Conservation (phyloP, 2,113 vertebrate genomes). For the Toxostoma redivivum region DNA sequence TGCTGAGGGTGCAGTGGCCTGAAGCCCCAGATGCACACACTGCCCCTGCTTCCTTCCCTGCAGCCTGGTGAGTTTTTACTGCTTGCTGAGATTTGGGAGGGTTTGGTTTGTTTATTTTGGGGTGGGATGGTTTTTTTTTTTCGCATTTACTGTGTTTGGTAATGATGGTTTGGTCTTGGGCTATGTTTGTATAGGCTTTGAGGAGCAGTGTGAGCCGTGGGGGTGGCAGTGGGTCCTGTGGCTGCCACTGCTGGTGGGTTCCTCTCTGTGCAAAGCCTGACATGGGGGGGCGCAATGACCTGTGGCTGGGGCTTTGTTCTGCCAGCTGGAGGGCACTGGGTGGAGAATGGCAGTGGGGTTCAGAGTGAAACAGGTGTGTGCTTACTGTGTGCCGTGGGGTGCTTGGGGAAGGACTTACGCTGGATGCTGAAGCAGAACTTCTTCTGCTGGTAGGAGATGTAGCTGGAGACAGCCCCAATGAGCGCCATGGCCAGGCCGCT, state of each 20-base stretch:
- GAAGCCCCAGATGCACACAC: no score
- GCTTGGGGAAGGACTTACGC: conserved; percentile 57
- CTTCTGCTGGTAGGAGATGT: conserved; percentile 98
- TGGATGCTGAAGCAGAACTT: conserved; percentile 95
- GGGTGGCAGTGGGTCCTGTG: not conserved
- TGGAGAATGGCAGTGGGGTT: not conserved
- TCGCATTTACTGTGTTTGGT: accelerated
- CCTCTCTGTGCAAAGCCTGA: not conserved
- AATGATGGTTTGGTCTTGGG: not conserved
- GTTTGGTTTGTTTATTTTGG: not conserved
- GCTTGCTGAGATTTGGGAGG: not conserved
- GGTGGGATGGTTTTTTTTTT: not conserved
- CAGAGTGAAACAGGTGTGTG: not conserved
- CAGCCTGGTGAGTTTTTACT: not conserved
- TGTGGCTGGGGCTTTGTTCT: not conserved
- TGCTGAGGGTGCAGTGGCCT: not conserved
- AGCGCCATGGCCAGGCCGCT: conserved; percentile 89
- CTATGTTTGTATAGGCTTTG: not conserved
- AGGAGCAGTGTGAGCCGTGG: accelerated
- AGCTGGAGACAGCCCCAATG: conserved; percentile 87
- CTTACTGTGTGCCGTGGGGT: accelerated
- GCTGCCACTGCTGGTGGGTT: accelerated
- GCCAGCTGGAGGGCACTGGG: not conserved
- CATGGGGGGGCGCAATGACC: accelerated
- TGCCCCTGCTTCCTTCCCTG: not conserved